phyloP scores from a whole-genome alignment of 1,140 invertebrate genomes.

The Bombus picipes region DNA sequence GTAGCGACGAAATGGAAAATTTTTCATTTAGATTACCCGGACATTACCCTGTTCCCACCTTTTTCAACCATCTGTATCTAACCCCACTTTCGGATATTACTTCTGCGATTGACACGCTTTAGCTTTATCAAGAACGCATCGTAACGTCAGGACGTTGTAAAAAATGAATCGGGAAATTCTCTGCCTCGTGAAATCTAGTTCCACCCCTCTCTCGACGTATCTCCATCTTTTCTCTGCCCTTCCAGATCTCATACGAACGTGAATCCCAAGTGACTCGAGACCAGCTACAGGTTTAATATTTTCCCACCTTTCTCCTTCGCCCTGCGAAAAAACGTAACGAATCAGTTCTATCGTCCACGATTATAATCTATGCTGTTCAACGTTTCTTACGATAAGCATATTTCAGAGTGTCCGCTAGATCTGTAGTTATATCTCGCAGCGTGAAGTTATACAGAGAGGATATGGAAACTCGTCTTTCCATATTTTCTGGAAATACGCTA shows the following conservation, averaged over 20 bases:
- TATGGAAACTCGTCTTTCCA: slow-evolving; percentile 32
- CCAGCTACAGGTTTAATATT: not conserved
- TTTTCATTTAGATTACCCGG: slow-evolving; percentile 25
- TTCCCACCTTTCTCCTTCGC: not conserved
- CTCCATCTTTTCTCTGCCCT: too few species aligned
- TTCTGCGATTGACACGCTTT: slow-evolving; percentile 34
- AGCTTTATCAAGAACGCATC: slow-evolving; percentile 14
- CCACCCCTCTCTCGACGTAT: not conserved
- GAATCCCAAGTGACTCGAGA: not conserved
- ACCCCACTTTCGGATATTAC: slow-evolving; percentile 37
- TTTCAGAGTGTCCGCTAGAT: slow-evolving; percentile 24
- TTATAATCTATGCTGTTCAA: not conserved
- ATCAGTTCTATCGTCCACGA: not conserved
- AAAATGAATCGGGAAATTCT: slow-evolving; percentile 19
- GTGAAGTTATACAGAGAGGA: slow-evolving; percentile 15
- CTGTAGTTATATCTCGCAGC: slow-evolving; percentile 23
- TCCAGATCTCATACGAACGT: not conserved
- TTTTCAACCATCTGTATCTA: not conserved
- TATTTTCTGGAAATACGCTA: slow-evolving; percentile 51
- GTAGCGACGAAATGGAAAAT: slow-evolving; percentile 18
- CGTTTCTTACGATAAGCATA: slow-evolving; percentile 36
- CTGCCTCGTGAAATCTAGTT: not conserved
- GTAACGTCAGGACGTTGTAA: not conserved
- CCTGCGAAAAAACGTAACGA: not conserved
- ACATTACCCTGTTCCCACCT: not conserved